Evolutionary conservation across 2,113 vertebrate species (phyloP), one percentile per base, ranked within the genome.

Genomic region (Camelus dromedarius): DNA sequence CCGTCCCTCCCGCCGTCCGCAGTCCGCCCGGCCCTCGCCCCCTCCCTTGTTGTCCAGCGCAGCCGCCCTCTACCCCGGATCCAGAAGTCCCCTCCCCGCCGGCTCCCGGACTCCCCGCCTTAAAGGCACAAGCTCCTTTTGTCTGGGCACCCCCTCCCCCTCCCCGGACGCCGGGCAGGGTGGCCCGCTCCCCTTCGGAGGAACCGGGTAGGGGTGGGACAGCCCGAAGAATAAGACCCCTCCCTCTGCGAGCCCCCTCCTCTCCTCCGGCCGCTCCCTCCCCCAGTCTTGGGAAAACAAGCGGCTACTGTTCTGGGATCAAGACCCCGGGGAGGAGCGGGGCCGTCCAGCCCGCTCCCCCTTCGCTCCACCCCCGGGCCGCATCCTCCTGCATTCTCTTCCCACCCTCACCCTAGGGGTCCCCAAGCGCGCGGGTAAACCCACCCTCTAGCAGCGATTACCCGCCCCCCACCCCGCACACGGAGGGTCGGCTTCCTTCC

Each of bases 51-150:
- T 95, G 98, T 97, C 98, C 98, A 97, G 98, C 97, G 97, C 97
- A 97, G 97, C 96, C 98, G 98, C 98, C 98, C 98, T 98, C 98
- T 98, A 98, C 98, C 98, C 98, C 98, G 98, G 98, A 98, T 98
- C 98, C 98, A 98, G 97, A 98, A 98, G 97, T 97, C 97, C 97
- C 98, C 98, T 97, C 96, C 97, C 97, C 96, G 96, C 95, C 87
- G 66, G 95, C 93, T 96, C 96, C 96, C 98, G 93, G 97, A 94
- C 96, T 97, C 97, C 96, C 93, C 97, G 98, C 98, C 98, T 98
- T 98, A 98, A 98, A 98, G 98, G 98, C 97, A 96, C 98, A 98
- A 95, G 98, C 94, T 77, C 98, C 97, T 96, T 97, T 98, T 98
- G 96, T 97, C 93, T 84, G 85, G 75, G 96, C 84, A 50, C 95